Conservation (phyloP, 2,113 vertebrate species). For the Rostratula benghalensis region DNA sequence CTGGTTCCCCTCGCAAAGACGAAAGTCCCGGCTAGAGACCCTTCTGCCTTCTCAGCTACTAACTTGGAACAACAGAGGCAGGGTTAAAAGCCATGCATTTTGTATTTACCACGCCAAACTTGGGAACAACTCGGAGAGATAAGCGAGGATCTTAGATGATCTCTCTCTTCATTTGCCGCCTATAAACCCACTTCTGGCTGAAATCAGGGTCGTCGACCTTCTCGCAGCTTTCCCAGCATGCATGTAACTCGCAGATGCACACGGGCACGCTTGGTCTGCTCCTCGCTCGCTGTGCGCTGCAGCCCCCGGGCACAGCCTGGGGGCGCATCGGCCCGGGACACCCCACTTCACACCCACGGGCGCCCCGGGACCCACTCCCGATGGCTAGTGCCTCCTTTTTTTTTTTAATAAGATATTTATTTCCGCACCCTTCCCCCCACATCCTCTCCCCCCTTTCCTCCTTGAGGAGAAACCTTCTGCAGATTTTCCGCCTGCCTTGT, state of each 20-base stretch:
- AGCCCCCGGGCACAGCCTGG: neutral
- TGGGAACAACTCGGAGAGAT: neutral
- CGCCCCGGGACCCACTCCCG: neutral
- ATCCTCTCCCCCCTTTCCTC: rapidly evolving
- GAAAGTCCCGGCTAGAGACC: neutral
- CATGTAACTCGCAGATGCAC: neutral
- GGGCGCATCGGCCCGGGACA: neutral
- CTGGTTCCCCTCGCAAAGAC: neutral
- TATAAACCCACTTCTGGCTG: neutral
- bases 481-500: neutral
- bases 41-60: neutral
- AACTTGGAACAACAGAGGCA: neutral
- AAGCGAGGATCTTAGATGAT: neutral
- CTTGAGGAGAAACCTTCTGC: no score
- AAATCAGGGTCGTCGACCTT: neutral
- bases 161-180: neutral
- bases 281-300: neutral
- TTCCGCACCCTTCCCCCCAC: neutral
- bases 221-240: neutral
- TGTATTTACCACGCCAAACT: neutral
- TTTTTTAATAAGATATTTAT: neutral
- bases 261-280: rapidly evolving
- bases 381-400: neutral
- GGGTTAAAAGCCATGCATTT: neutral
- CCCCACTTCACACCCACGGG: neutral